These are phyloP conservation scores for Oegoconia quadripuncta DNA, from an alignment of 2,888 invertebrate genomes.

Conservation along the genomic window DNA sequence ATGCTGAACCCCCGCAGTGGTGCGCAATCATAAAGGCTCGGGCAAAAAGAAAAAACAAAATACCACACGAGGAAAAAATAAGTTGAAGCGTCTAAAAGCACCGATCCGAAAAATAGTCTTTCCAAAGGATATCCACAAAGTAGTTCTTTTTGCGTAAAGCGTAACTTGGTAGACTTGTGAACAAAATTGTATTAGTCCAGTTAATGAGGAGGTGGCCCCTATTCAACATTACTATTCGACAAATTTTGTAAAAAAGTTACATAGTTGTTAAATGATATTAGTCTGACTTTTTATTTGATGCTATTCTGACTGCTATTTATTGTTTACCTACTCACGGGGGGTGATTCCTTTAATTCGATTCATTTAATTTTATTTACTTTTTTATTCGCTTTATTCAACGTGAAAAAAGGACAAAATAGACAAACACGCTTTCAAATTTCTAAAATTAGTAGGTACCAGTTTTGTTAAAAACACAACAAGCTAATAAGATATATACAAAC, in stretches of 20 bases:
- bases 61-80: slow-evolving; percentile 28
- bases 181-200: too few species aligned
- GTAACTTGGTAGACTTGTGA: not conserved
- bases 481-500: slow-evolving; percentile 51
- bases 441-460: not conserved
- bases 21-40: slow-evolving; percentile 2
- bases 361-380: too few species aligned
- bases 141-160: too few species aligned
- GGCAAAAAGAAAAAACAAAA: slow-evolving; percentile 3
- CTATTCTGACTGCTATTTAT: too few species aligned
- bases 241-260: too few species aligned
- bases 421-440: not conserved
- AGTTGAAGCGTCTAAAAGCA: slow-evolving; percentile 34
- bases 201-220: too few species aligned
- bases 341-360: too few species aligned
- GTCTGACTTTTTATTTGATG: too few species aligned
- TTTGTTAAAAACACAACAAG: slow-evolving; percentile 30
- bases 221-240: too few species aligned
- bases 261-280: too few species aligned
- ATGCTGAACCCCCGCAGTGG: not conserved
- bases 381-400: too few species aligned
- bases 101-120: slow-evolving; percentile 47
- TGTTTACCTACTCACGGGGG: too few species aligned
- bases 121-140: slow-evolving; percentile 33
- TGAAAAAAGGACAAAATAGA: not conserved